phyloP scores from a whole-genome alignment of 2,888 invertebrate species.

The Aspidiotus rigidus region DNA sequence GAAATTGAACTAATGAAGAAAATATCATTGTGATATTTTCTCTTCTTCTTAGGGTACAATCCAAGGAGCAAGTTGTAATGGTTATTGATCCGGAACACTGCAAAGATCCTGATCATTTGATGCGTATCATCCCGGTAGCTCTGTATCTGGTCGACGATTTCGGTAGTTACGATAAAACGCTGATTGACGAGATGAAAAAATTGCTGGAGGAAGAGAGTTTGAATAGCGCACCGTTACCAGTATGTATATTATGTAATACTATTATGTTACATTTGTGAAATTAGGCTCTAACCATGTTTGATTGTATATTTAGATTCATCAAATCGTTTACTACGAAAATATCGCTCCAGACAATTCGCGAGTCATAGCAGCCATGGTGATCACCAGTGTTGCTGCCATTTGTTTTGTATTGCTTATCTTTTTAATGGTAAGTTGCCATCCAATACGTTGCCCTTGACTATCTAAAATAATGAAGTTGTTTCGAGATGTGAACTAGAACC shows the following conservation, averaged over 20 bases:
- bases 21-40: neutral
- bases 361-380: constrained; percentile 69
- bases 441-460: too few species aligned
- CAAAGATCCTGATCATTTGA: constrained; percentile 23
- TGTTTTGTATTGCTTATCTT: constrained; percentile 68
- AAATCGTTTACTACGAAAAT: constrained; percentile 24
- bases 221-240: constrained; percentile 19
- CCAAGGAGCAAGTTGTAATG: constrained; percentile 27
- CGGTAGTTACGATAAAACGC: constrained; percentile 27
- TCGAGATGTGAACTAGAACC: too few species aligned
- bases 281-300: neutral
- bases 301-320: constrained; percentile 16
- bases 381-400: constrained; percentile 69
- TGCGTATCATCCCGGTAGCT: constrained; percentile 23
- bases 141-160: constrained; percentile 28
- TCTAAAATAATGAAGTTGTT: too few species aligned
- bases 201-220: constrained; percentile 25
- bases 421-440: constrained; percentile 54
- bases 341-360: constrained; percentile 28
- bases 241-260: constrained; percentile 3
- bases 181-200: constrained; percentile 31
- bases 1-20: neutral
- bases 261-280: neutral
- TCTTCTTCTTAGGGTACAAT: constrained; percentile 17
- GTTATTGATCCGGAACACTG: constrained; percentile 31